phyloP scores from a whole-genome alignment of 2,113 vertebrate genomes.

The Morone saxatilis region DNA sequence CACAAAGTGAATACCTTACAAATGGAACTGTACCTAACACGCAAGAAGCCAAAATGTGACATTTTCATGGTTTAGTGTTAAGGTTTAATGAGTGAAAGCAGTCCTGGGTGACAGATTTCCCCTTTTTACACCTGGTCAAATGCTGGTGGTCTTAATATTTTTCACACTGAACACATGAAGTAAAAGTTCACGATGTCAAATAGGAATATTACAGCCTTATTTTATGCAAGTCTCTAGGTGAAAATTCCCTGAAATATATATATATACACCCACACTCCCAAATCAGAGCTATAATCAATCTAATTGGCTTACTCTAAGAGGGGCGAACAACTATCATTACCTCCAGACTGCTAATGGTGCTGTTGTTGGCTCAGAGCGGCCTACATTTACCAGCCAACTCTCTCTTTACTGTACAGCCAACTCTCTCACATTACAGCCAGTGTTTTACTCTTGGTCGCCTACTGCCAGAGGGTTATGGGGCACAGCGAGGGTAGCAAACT shows the following conservation, averaged over 20 bases:
- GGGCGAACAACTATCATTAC: slow-evolving; percentile 60
- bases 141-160: slow-evolving; percentile 12
- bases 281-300: slow-evolving; percentile 48
- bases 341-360: slow-evolving; percentile 69
- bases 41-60: neutral
- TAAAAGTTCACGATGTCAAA: neutral
- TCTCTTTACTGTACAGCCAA: slow-evolving; percentile 62
- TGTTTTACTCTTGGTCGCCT: slow-evolving; percentile 52
- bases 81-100: neutral
- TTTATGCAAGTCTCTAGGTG: neutral
- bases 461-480: slow-evolving; percentile 51
- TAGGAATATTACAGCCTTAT: neutral
- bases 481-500: slow-evolving; percentile 49
- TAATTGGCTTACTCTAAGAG: slow-evolving; percentile 51
- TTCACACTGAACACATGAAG: neutral
- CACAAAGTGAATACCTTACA: slow-evolving; percentile 5
- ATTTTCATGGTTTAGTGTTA: slow-evolving; percentile 2
- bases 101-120: neutral
- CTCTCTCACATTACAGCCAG: slow-evolving; percentile 69
- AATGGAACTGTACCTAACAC: neutral
- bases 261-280: neutral
- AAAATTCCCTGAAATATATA: slow-evolving; percentile 17
- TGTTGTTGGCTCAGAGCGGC: slow-evolving; percentile 63
- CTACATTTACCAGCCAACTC: slow-evolving; percentile 59
- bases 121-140: neutral